Conservation (phyloP, 2,797 vertebrate genomes). For the Syngnathus acus region DNA sequence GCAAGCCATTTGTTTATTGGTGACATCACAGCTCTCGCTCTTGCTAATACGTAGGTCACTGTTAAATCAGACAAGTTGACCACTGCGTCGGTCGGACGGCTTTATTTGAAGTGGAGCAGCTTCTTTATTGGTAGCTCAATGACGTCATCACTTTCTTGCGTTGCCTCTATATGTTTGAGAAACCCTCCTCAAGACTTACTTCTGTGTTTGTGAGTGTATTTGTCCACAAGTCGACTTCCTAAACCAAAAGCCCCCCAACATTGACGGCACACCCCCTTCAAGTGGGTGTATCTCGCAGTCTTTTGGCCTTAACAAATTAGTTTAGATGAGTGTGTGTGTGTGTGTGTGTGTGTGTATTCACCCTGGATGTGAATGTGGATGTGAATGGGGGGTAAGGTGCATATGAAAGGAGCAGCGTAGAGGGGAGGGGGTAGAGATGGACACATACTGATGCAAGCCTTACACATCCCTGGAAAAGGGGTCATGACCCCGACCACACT, state of each 20-base stretch:
- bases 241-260: slow-evolving; percentile 33
- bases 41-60: slow-evolving; percentile 16
- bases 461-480: slow-evolving; percentile 61
- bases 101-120: slow-evolving; percentile 24
- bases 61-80: slow-evolving; percentile 39
- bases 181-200: slow-evolving; percentile 20
- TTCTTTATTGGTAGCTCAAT: slow-evolving; percentile 26
- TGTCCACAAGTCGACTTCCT: slow-evolving; percentile 49
- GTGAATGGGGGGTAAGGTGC: slow-evolving; percentile 42
- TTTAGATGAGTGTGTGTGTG: slow-evolving; percentile 14
- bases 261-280: slow-evolving; percentile 39
- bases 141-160: slow-evolving; percentile 45
- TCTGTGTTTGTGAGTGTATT: slow-evolving; percentile 10
- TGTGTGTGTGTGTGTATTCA: slow-evolving; percentile 20
- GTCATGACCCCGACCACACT: slow-evolving; percentile 60
- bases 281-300: slow-evolving; percentile 58
- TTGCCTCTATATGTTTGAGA: slow-evolving; percentile 35
- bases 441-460: slow-evolving; percentile 46
- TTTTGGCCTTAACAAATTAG: slow-evolving; percentile 56
- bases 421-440: slow-evolving; percentile 34
- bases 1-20: slow-evolving; percentile 65
- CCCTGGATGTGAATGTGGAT: slow-evolving; percentile 28
- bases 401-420: slow-evolving; percentile 43
- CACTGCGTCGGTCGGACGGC: slow-evolving; percentile 14
- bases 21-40: slow-evolving; percentile 44